Evolutionary conservation across 2,797 vertebrate genomes (phyloP).

Genomic region (Ctenochaetus hawaiiensis): DNA sequence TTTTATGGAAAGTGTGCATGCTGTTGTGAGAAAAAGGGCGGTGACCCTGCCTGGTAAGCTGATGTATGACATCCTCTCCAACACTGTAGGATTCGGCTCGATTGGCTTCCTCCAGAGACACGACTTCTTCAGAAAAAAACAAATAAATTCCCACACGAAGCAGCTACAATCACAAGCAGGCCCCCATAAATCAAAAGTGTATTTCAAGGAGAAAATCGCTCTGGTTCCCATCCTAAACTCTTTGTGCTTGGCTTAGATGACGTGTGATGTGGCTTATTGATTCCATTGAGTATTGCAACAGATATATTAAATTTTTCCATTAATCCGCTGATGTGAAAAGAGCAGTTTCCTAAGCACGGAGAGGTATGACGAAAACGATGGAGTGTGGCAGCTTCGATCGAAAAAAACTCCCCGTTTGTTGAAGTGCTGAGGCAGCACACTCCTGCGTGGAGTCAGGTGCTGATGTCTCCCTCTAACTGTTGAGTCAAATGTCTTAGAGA

Average conservation of each 20-base stretch:
- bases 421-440: constrained; percentile 69
- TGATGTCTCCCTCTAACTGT: constrained; percentile 58
- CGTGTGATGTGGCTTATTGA: constrained; percentile 43
- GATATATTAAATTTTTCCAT: constrained; percentile 60
- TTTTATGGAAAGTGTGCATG: constrained; percentile 19
- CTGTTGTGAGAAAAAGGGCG: constrained; percentile 28
- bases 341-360: constrained; percentile 26
- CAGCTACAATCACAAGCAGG: constrained; percentile 25
- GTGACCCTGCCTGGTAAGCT: constrained; percentile 38
- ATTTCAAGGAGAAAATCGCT: constrained; percentile 38
- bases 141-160: constrained; percentile 13
- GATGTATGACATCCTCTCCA: constrained; percentile 56
- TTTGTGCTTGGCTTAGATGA: constrained; percentile 36
- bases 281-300: constrained; percentile 45
- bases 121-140: constrained; percentile 27
- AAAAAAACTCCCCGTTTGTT: constrained; percentile 31
- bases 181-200: constrained; percentile 60
- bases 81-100: constrained; percentile 25
- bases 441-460: constrained; percentile 51
- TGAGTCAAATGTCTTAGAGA: constrained; percentile 44
- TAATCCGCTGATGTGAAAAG: constrained; percentile 39
- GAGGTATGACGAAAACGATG: constrained; percentile 60
- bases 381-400: constrained; percentile 62
- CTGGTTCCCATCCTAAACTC: constrained; percentile 39
- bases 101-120: constrained; percentile 46